phyloP scores from a whole-genome alignment of 2,888 invertebrate genomes.

The Gymnosoma rotundatum region DNA sequence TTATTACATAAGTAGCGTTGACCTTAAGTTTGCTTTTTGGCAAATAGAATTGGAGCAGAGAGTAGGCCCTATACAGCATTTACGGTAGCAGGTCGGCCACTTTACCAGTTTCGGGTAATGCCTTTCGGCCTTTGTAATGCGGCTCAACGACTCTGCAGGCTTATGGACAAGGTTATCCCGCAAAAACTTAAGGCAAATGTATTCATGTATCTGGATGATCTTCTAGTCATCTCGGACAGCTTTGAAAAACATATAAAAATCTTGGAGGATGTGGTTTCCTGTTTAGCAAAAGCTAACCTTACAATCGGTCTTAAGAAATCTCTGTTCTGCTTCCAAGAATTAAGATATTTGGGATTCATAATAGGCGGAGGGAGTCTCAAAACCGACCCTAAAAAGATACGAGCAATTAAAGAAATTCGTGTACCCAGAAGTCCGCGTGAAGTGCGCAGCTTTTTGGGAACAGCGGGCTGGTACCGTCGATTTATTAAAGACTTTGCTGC shows the following conservation, averaged over 20 bases:
- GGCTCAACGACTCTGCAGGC: constrained; percentile 66
- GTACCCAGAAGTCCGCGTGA: constrained; percentile 16
- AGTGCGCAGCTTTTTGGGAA: constrained; percentile 48
- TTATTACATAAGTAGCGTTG: constrained; percentile 39
- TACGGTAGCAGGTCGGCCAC: constrained; percentile 39
- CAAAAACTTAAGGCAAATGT: constrained; percentile 40
- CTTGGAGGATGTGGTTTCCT: constrained; percentile 3
- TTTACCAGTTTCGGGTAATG: constrained; percentile 43
- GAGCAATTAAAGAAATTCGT: constrained; percentile 12
- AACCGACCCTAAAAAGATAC: constrained; percentile 47
- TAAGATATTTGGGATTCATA: constrained; percentile 48
- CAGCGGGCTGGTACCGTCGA: constrained; percentile 51
- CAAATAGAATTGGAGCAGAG: constrained; percentile 48
- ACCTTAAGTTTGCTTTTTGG: constrained; percentile 48
- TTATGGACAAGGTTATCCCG: constrained; percentile 72
- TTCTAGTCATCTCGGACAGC: constrained; percentile 46
- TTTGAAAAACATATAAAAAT: constrained; percentile 39
- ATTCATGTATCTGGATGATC: constrained; percentile 62
- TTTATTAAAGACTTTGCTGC: constrained; percentile 42
- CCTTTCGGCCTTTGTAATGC: constrained; percentile 45
- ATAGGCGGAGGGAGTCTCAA: constrained; percentile 45
- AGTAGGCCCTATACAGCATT: constrained; percentile 50
- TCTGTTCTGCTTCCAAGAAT: constrained; percentile 55
- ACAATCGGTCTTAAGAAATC: constrained; percentile 61
- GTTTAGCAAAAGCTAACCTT: constrained; percentile 10